Conservation (phyloP, 2,888 invertebrate genomes). For the Brenthis ino region DNA sequence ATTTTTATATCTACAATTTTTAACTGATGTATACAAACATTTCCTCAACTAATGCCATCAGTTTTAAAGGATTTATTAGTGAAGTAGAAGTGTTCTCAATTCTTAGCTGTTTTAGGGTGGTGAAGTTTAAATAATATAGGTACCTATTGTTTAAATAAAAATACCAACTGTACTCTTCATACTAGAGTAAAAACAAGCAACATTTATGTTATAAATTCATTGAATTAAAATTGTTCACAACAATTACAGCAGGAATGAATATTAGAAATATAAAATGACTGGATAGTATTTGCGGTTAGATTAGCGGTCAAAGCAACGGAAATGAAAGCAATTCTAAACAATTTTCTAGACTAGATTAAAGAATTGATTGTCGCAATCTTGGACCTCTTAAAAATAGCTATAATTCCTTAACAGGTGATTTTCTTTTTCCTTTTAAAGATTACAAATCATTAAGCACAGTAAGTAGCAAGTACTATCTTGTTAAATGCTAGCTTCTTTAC, state of each 20-base stretch:
- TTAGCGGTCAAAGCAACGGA: conserved; percentile 53
- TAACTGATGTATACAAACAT: no score
- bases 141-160: no score
- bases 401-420: conserved; percentile 17
- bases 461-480: no score
- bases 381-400: conserved; percentile 8
- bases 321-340: conserved; percentile 57
- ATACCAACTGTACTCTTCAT: no score
- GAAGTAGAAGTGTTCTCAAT: no score
- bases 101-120: no score
- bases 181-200: not conserved
- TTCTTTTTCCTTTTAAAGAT: not conserved
- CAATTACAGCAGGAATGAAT: not conserved
- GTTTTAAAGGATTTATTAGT: no score
- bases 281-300: conserved; percentile 53
- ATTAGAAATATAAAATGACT: conserved; percentile 18
- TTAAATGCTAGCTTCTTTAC: no score
- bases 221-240: not conserved
- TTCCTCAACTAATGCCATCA: no score
- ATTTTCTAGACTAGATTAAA: conserved; percentile 38
- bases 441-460: no score
- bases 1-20: no score
- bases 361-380: conserved; percentile 28
- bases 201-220: not conserved
- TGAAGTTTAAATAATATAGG: no score